These are phyloP conservation scores for Caenorhabditis plicata DNA, from an alignment of 2,888 invertebrate species.

Conservation along the genomic window DNA sequence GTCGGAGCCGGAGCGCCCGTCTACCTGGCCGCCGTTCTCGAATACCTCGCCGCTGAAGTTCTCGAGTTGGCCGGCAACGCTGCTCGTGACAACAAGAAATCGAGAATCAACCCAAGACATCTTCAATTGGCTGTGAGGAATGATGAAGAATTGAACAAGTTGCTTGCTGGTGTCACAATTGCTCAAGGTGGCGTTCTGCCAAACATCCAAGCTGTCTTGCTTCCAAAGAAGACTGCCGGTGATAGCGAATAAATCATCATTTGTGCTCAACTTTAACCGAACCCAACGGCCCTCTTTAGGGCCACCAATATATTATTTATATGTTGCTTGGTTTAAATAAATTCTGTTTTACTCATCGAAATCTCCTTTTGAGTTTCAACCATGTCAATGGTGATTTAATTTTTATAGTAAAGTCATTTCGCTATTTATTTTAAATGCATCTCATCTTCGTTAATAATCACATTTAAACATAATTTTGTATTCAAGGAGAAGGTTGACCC, in stretches of 20 bases:
- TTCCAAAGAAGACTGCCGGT: conserved; percentile 61
- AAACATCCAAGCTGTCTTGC: conserved; percentile 59
- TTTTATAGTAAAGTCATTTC: no score
- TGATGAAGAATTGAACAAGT: conserved; percentile 63
- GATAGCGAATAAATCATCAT: conserved; percentile 18
- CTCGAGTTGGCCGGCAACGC: conserved; percentile 65
- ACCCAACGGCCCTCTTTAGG: conserved; percentile 45
- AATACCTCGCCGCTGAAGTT: conserved; percentile 62
- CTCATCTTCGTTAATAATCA: no score
- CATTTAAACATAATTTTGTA: no score
- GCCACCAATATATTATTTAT: no score
- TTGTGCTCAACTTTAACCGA: conserved; percentile 4
- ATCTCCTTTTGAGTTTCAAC: no score
- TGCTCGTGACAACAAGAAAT: conserved; percentile 69
- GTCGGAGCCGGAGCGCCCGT: conserved; percentile 63
- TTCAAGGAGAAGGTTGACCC: no score
- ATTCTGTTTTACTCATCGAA: no score
- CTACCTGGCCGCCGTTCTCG: conserved; percentile 60
- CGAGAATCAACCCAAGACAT: conserved; percentile 67
- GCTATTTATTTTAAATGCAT: no score
- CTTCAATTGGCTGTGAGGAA: conserved; percentile 60
- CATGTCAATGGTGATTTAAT: no score
- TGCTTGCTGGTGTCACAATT: conserved; percentile 75
- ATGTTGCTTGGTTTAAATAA: no score
- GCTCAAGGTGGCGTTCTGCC: conserved; percentile 80